These are phyloP conservation scores for Lethenteron camtschaticum DNA, from an alignment of 2,113 vertebrate genomes.

Conservation along the genomic window DNA sequence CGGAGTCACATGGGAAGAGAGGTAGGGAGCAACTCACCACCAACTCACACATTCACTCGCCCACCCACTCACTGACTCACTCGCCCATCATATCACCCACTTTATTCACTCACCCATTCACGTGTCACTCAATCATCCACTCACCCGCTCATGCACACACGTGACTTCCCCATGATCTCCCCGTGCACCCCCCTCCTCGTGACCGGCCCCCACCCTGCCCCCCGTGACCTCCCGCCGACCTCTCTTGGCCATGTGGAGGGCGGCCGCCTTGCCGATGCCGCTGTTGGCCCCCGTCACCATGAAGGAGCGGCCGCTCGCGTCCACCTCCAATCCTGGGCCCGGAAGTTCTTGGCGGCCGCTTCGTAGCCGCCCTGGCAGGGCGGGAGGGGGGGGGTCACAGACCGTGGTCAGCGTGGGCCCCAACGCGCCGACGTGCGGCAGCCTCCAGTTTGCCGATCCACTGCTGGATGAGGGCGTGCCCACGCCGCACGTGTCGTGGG, in stretches of 20 bases:
- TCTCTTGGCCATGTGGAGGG: conserved; percentile 30
- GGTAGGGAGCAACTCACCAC: too few relatives aligned
- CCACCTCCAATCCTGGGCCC: conserved; percentile 30
- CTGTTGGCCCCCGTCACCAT: conserved; percentile 39
- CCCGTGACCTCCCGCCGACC: conserved; percentile 18
- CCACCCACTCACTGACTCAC: too few relatives aligned
- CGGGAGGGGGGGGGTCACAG: fast-evolving
- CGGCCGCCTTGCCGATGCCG: conserved; percentile 37
- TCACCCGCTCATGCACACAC: too few relatives aligned
- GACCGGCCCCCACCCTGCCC: not conserved
- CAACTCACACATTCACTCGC: too few relatives aligned
- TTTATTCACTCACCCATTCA: too few relatives aligned
- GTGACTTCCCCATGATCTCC: too few relatives aligned
- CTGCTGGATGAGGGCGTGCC: not conserved
- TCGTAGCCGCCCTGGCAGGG: conserved; percentile 31
- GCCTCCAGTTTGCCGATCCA: not conserved
- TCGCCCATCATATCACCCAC: too few relatives aligned
- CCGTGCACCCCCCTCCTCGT: not conserved
- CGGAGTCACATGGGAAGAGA: too few relatives aligned
- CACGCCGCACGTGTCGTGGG: too few relatives aligned
- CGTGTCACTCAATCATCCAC: too few relatives aligned
- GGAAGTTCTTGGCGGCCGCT: conserved; percentile 29
- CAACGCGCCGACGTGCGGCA: not conserved
- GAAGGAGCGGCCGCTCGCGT: conserved; percentile 29
- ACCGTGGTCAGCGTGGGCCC: fast-evolving